A percentile compares a stretch with the other conserved stretches of the same genome.
These are phyloP conservation scores for Nomada fucata DNA, from an alignment of 2,888 invertebrate genomes.

Conservation along the genomic window DNA sequence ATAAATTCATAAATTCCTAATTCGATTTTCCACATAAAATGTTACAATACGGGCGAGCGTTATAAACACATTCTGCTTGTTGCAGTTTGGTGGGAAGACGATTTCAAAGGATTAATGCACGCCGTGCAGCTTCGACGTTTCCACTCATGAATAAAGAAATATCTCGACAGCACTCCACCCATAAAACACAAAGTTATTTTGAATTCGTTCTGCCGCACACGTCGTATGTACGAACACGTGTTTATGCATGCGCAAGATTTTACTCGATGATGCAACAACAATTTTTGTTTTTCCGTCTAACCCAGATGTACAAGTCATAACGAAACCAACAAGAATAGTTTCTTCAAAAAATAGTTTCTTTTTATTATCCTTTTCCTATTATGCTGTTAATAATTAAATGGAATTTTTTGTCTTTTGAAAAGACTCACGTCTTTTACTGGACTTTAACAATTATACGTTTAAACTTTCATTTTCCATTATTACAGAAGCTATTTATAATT, in stretches of 20 bases:
- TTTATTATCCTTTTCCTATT: too few species aligned
- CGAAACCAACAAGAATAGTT: background rate
- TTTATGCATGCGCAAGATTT: slow-evolving; percentile 31
- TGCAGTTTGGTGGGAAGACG: slow-evolving; percentile 27
- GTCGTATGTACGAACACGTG: slow-evolving; percentile 57
- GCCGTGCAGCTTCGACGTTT: slow-evolving; percentile 42
- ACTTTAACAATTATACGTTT: too few species aligned
- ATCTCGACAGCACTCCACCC: slow-evolving; percentile 52
- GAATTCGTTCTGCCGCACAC: slow-evolving; percentile 61
- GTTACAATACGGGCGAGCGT: slow-evolving; percentile 11
- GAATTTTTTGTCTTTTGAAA: too few species aligned
- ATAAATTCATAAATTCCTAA: background rate
- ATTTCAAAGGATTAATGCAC: slow-evolving; percentile 53
- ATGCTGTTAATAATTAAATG: too few species aligned
- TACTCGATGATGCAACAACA: slow-evolving; percentile 18
- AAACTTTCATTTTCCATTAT: too few species aligned
- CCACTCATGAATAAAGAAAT: slow-evolving; percentile 59
- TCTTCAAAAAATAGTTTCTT: background rate
- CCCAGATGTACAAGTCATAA: background rate
- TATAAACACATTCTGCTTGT: slow-evolving; percentile 23
- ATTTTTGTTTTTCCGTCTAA: slow-evolving; percentile 26
- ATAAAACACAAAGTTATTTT: slow-evolving; percentile 64
- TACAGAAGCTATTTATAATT: too few species aligned
- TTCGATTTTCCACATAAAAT: slow-evolving; percentile 5
- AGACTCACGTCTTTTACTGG: too few species aligned